phyloP scores from a whole-genome alignment of 2,113 vertebrate genomes.

The Dunckerocampus dactyliophorus region DNA sequence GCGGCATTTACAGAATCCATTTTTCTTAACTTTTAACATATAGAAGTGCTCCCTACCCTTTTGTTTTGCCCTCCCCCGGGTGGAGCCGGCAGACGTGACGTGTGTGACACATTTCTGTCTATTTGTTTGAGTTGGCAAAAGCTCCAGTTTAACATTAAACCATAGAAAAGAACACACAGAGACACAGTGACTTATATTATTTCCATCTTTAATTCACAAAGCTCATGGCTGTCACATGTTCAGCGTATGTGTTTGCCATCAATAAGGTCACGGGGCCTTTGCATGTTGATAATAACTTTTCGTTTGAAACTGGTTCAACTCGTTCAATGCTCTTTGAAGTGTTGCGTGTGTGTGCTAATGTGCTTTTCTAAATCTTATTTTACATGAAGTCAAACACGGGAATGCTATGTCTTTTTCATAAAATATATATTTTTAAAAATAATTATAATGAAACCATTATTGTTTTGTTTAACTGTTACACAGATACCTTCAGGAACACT shows the following conservation, averaged over 20 bases:
- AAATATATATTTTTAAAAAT: too few species aligned
- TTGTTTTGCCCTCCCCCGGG: background rate
- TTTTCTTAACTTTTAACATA: background rate
- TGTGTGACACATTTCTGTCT: constrained; percentile 27
- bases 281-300: too few species aligned
- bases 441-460: too few species aligned
- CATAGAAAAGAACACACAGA: background rate
- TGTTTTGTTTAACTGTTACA: too few species aligned
- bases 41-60: too few species aligned
- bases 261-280: too few species aligned
- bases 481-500: too few species aligned
- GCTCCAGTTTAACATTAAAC: too few species aligned
- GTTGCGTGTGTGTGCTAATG: too few species aligned
- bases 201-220: background rate
- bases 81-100: background rate
- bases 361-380: too few species aligned
- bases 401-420: too few species aligned
- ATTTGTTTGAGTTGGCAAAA: constrained; percentile 9
- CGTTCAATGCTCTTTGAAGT: background rate
- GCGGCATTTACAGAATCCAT: background rate
- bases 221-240: background rate
- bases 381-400: too few species aligned
- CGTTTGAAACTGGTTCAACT: background rate
- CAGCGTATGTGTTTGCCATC: background rate
- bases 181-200: background rate